phyloP scores from a whole-genome alignment of 2,888 invertebrate species.

The Cataglyphis albicans region DNA sequence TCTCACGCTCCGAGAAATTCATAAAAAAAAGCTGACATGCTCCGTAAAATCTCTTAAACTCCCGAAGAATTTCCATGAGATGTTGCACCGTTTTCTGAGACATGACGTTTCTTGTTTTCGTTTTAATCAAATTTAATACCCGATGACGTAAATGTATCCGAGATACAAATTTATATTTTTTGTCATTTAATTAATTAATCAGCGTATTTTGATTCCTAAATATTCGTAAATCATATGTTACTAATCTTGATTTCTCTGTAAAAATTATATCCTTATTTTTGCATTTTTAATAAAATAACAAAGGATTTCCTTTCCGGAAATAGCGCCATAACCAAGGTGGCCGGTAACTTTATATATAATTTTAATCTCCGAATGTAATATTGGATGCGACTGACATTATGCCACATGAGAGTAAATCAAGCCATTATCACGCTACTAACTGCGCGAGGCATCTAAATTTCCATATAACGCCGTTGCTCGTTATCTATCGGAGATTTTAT shows the following conservation, averaged over 20 bases:
- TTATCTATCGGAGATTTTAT: slow-evolving; percentile 39
- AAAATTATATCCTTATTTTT: not conserved
- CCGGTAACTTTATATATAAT: slow-evolving; percentile 27
- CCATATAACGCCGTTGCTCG: slow-evolving; percentile 43
- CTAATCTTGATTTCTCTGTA: not conserved
- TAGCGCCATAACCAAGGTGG: not conserved
- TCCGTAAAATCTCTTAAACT: slow-evolving; percentile 41
- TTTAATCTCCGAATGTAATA: slow-evolving; percentile 36
- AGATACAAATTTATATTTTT: not conserved
- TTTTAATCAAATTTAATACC: not conserved
- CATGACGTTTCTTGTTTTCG: not conserved
- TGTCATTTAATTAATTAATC: not conserved
- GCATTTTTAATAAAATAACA: not conserved
- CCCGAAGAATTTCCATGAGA: slow-evolving; percentile 17
- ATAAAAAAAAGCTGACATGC: slow-evolving; percentile 1
- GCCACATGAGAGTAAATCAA: slow-evolving; percentile 22
- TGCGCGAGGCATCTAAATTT: slow-evolving; percentile 45
- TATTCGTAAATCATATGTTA: not conserved
- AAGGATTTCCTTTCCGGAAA: not conserved
- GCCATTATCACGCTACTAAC: slow-evolving; percentile 39
- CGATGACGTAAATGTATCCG: not conserved
- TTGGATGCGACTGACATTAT: slow-evolving; percentile 16
- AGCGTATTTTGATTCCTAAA: not conserved
- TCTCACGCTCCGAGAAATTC: slow-evolving; percentile 14
- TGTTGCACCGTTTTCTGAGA: slow-evolving; percentile 6